Conservation (phyloP, 2,888 invertebrate species). For the Ethmia dodecea region DNA sequence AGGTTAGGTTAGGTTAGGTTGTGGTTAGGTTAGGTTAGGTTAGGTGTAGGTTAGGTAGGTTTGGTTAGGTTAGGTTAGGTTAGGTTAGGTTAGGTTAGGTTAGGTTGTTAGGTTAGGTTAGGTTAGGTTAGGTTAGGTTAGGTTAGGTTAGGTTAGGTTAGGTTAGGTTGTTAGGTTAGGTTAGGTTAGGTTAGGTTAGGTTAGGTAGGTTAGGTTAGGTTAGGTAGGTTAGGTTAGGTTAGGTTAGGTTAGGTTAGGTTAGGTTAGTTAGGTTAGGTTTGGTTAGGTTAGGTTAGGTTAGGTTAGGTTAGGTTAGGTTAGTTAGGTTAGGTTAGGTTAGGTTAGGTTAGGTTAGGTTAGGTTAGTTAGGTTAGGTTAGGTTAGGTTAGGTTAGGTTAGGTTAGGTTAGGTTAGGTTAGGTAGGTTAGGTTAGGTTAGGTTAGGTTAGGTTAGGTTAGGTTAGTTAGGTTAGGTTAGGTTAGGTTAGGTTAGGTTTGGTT, state of each 20-base stretch:
- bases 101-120: conserved; percentile 11
- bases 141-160: conserved; percentile 7
- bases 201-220: conserved; percentile 15
- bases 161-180: conserved; percentile 12
- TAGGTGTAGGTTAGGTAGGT: conserved; percentile 19
- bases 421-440: conserved; percentile 12
- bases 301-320: conserved; percentile 14
- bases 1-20: conserved; percentile 14
- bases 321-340: conserved; percentile 14
- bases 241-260: conserved; percentile 16
- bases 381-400: conserved; percentile 20
- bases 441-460: conserved; percentile 10
- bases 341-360: conserved; percentile 13
- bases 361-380: conserved; percentile 22
- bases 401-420: conserved; percentile 15
- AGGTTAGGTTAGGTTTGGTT: conserved; percentile 13
- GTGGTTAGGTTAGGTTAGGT: conserved; percentile 16
- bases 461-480: conserved; percentile 8
- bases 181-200: conserved; percentile 13
- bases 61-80: conserved; percentile 18
- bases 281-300: conserved; percentile 13
- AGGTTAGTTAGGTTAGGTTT: conserved; percentile 13
- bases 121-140: conserved; percentile 7
- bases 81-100: conserved; percentile 17
- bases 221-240: conserved; percentile 7